A percentile compares a stretch with the other conserved stretches of the same genome.
These are phyloP conservation scores for Mohoua ochrocephala DNA, from an alignment of 2,113 vertebrate genomes.

Conservation along the genomic window DNA sequence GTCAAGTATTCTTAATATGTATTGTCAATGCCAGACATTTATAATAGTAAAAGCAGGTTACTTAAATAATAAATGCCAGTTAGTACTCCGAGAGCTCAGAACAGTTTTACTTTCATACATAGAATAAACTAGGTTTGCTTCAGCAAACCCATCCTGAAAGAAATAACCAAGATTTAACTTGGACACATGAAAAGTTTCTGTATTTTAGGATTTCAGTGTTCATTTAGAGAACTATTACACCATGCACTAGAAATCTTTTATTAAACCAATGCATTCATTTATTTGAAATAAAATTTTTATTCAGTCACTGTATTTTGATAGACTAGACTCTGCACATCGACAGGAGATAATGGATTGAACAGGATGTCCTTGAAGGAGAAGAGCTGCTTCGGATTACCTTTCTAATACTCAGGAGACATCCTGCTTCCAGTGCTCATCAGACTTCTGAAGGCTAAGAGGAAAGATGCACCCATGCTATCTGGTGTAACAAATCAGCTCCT, in stretches of 20 bases:
- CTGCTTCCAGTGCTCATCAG: not conserved
- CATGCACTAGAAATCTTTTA: slow-evolving; percentile 51
- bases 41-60: slow-evolving; percentile 63
- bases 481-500: slow-evolving; percentile 61
- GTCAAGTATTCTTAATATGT: slow-evolving; percentile 62
- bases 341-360: slow-evolving; percentile 60
- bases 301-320: slow-evolving; percentile 68
- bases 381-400: slow-evolving; percentile 43
- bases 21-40: slow-evolving; percentile 61
- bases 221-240: slow-evolving; percentile 56
- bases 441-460: slow-evolving; percentile 14
- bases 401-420: slow-evolving; percentile 34
- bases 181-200: slow-evolving; percentile 33
- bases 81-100: slow-evolving; percentile 6
- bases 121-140: slow-evolving; percentile 31
- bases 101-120: slow-evolving; percentile 6
- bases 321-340: slow-evolving; percentile 19
- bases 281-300: slow-evolving; percentile 68
- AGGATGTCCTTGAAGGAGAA: slow-evolving; percentile 61
- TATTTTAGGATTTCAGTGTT: slow-evolving; percentile 63
- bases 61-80: slow-evolving; percentile 49
- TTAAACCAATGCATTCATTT: slow-evolving; percentile 64
- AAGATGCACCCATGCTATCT: slow-evolving; percentile 13
- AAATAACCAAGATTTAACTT: slow-evolving; percentile 42
- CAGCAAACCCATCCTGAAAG: slow-evolving; percentile 30